Conservation (phyloP, 2,888 invertebrate species). For the Eilema griseolum region DNA sequence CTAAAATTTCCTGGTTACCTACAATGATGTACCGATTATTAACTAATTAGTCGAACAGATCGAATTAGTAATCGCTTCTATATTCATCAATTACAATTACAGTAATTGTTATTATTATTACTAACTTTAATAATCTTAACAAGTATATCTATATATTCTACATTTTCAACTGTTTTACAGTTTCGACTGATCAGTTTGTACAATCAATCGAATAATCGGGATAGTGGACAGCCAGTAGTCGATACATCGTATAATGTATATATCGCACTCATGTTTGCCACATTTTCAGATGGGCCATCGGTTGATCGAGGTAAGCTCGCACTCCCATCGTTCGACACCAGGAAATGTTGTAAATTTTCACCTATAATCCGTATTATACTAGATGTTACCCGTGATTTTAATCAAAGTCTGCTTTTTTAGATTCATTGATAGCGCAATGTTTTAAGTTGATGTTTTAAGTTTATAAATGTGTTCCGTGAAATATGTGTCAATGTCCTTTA, state of each 20-base stretch:
- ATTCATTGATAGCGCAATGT: conserved; percentile 4
- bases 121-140: neutral
- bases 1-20: conserved; percentile 74
- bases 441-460: neutral
- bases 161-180: neutral
- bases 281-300: conserved; percentile 81
- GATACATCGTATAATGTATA: conserved; percentile 48
- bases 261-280: conserved; percentile 71
- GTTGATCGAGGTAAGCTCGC: conserved; percentile 82
- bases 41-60: conserved; percentile 39
- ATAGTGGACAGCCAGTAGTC: conserved; percentile 39
- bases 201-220: conserved; percentile 32
- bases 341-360: conserved; percentile 79
- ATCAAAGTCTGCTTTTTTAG: conserved; percentile 9
- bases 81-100: neutral
- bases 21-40: conserved; percentile 53
- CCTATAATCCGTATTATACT: conserved; percentile 50
- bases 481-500: neutral
- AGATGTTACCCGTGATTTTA: conserved; percentile 41
- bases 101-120: neutral
- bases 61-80: neutral
- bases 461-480: neutral
- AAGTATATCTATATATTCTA: neutral
- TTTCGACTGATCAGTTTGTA: conserved; percentile 1
- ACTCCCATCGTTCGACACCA: conserved; percentile 69